A percentile compares a stretch with the other conserved stretches of the same genome.
Evolutionary conservation across 2,113 vertebrate genomes (phyloP).

Genomic region (Hippocampus zosterae): DNA sequence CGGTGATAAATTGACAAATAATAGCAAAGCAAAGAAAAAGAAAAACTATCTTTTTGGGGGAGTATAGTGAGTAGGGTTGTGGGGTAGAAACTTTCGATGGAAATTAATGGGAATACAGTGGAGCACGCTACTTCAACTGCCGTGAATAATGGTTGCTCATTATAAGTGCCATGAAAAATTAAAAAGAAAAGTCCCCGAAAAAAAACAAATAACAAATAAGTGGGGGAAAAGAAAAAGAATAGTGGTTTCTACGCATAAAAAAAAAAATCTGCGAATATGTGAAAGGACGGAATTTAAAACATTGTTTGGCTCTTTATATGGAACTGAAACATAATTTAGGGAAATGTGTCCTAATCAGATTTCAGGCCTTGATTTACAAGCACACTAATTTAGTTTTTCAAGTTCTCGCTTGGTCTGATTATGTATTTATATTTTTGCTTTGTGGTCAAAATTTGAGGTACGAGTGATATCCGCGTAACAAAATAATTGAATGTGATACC

Average conservation of each 20-base stretch:
- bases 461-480: not conserved
- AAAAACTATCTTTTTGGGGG: not conserved
- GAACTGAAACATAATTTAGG: not conserved
- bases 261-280: too few species aligned
- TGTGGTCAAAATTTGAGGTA: too few species aligned
- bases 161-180: not conserved
- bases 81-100: not conserved
- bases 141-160: too few species aligned
- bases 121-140: too few species aligned
- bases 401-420: not conserved
- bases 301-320: not conserved
- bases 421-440: not conserved
- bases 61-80: not conserved
- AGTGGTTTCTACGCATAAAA: too few species aligned
- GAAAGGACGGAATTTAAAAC: too few species aligned
- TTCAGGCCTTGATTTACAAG: not conserved
- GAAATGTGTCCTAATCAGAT: not conserved
- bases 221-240: too few species aligned
- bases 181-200: not conserved
- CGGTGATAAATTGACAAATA: not conserved
- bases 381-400: not conserved
- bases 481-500: too few species aligned
- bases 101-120: not conserved
- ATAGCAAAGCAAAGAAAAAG: conserved; percentile 1
- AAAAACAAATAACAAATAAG: too few species aligned